These are phyloP conservation scores for Apotomis betuletana DNA, from an alignment of 2,888 invertebrate species.

Conservation along the genomic window DNA sequence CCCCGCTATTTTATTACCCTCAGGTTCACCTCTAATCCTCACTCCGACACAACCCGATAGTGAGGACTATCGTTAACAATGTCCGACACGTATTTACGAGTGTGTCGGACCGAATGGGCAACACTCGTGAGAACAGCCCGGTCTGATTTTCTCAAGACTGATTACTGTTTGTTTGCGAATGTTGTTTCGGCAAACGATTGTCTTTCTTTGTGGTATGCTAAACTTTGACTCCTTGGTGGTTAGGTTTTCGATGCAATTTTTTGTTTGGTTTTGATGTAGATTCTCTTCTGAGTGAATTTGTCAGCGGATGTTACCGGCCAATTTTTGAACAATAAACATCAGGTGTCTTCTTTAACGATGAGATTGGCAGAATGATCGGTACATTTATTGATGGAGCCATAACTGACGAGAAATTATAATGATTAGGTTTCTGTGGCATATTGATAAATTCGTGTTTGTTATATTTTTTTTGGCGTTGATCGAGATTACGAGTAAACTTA, in stretches of 20 bases:
- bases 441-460: too few relatives aligned
- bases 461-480: too few relatives aligned
- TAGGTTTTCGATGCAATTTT: not conserved
- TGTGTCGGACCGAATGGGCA: constrained; percentile 60
- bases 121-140: constrained; percentile 67
- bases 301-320: too few relatives aligned
- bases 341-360: too few relatives aligned
- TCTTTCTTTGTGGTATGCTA: constrained; percentile 4
- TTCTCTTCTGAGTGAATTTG: too few relatives aligned
- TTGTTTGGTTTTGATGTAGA: not conserved
- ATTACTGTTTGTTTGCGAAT: constrained; percentile 71
- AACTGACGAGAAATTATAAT: too few relatives aligned
- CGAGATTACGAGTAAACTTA: too few relatives aligned
- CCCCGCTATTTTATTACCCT: constrained; percentile 27
- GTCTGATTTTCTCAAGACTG: constrained; percentile 70
- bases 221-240: constrained; percentile 31
- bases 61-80: constrained; percentile 40
- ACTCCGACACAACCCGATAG: constrained; percentile 38
- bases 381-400: too few relatives aligned
- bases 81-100: constrained; percentile 42
- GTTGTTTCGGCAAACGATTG: constrained; percentile 45
- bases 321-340: too few relatives aligned
- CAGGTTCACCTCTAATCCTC: constrained; percentile 34
- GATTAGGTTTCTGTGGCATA: too few relatives aligned
- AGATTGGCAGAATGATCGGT: too few relatives aligned